Evolutionary conservation across 2,113 vertebrate species (phyloP), one percentile per base, ranked within the genome.

Genomic region (Picathartes gymnocephalus): DNA sequence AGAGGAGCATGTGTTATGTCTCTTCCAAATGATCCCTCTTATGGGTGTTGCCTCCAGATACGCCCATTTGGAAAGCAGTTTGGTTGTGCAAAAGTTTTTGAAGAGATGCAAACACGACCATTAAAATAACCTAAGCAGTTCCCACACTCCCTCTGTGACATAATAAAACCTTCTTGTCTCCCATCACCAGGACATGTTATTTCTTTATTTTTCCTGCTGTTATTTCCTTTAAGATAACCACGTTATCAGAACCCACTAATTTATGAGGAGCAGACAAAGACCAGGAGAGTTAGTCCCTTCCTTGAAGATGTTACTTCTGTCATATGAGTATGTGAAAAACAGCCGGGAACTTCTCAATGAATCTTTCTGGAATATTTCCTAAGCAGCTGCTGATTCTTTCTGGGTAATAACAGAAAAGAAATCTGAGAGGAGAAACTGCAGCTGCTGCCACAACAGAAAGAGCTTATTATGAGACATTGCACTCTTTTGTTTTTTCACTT

Each of bases 341-440:
- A 72, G 39, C 53, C 31, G 85, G 51, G 44, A 92, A 73, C 88
- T 83, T 85, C 80, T 92, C 85, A 74, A 10, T 95, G 64, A 92
- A 92, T 96, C 88, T 93, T 95, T 90, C 83, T 96, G 92, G 94
- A 95, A 93, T 96, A 93, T 92, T 92, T 96, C 91, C 87, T 90
- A 93, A 95, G 85, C 94, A 97, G 96, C 94, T 95, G 95, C 90
- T 91, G 92, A 94, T 86, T 93, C 62, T 90, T 92, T 94, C 82
- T 94, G 85, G 93, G 86, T 90, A 95, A 93, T 83, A 93, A 90
- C 69, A 93, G 96, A 93, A 94, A 93, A 92, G 90, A 96, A 94
- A 96, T 92, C 85, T 81, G 88, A 97, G 92, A 96, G 79, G 95
- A 92, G 86, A 91, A 93, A 83, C 91, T 96, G 93, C 95, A 97